A percentile compares a stretch with the other conserved stretches of the same genome.
These are phyloP conservation scores for Amphibalanus amphitrite DNA, from an alignment of 1,140 invertebrate genomes.

Conservation along the genomic window DNA sequence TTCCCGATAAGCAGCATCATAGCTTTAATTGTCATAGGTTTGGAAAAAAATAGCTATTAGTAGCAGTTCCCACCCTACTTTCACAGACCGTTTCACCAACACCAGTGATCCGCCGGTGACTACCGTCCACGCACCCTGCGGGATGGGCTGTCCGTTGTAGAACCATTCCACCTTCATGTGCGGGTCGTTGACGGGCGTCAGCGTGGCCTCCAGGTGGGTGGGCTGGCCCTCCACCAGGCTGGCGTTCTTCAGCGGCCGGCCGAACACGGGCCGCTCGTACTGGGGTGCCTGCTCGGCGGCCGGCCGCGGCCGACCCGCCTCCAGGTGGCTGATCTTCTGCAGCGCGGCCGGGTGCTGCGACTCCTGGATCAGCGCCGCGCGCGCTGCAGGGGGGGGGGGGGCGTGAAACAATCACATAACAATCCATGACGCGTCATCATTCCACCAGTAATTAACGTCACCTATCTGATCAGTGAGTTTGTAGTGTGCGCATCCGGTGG, in stretches of 20 bases:
- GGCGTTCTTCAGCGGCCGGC: slow-evolving; percentile 64
- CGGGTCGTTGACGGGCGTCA: slow-evolving; percentile 86
- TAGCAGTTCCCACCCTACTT: too few species aligned
- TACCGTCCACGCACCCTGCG: slow-evolving; percentile 34
- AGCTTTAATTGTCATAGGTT: too few species aligned
- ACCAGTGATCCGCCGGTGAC: too few species aligned
- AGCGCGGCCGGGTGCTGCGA: slow-evolving; percentile 87
- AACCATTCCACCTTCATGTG: slow-evolving; percentile 93
- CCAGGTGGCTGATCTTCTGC: slow-evolving; percentile 76
- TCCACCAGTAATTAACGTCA: too few species aligned
- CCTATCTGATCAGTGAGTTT: too few species aligned
- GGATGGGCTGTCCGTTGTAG: slow-evolving; percentile 73
- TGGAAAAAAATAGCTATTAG: too few species aligned
- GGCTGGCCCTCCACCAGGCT: slow-evolving; percentile 69
- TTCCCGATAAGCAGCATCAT: too few species aligned
- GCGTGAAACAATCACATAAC: neutral
- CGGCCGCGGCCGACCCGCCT: slow-evolving; percentile 52
- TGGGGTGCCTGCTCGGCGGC: slow-evolving; percentile 50
- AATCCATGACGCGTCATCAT: too few species aligned
- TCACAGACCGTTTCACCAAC: too few species aligned
- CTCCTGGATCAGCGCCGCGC: slow-evolving; percentile 41
- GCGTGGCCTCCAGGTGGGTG: slow-evolving; percentile 84
- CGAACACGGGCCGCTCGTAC: slow-evolving; percentile 72
- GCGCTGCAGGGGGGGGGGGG: slow-evolving; percentile 17
- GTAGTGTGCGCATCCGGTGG: too few species aligned